phyloP scores from a whole-genome alignment of 1,140 invertebrate genomes.

The Trichonephila clavata region DNA sequence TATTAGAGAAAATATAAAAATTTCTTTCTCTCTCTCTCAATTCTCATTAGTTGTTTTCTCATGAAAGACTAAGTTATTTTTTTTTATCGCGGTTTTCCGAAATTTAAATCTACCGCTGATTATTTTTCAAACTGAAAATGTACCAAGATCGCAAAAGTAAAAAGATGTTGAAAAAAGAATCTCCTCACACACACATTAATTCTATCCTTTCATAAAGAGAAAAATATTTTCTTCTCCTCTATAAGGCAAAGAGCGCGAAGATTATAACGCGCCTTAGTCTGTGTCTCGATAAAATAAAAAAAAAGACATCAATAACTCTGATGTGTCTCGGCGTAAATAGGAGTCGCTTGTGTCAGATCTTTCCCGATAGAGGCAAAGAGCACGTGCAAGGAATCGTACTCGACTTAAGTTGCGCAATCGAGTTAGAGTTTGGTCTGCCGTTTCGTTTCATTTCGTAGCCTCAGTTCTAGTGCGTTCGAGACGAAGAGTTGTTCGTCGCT shows the following conservation, averaged over 20 bases:
- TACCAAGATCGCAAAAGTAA: not conserved
- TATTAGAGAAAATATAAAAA: too few species aligned
- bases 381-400: slow-evolving; percentile 28
- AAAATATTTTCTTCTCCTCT: not conserved
- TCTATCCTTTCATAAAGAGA: not conserved
- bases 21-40: too few species aligned
- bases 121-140: not conserved
- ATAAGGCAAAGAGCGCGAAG: too few species aligned
- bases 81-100: too few species aligned
- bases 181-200: too few species aligned
- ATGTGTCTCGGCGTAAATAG: slow-evolving; percentile 14
- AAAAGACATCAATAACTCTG: not conserved
- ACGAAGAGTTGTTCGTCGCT: not conserved
- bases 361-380: slow-evolving; percentile 9
- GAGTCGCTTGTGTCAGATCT: slow-evolving; percentile 37
- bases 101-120: too few species aligned
- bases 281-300: not conserved
- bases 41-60: too few species aligned
- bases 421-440: slow-evolving; percentile 41
- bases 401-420: not conserved
- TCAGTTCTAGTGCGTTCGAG: not conserved
- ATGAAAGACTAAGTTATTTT: too few species aligned
- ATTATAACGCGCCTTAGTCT: too few species aligned
- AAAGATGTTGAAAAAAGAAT: not conserved
- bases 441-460: not conserved